Evolutionary conservation across 2,113 vertebrate species (phyloP).

Genomic region (Thymallus thymallus): DNA sequence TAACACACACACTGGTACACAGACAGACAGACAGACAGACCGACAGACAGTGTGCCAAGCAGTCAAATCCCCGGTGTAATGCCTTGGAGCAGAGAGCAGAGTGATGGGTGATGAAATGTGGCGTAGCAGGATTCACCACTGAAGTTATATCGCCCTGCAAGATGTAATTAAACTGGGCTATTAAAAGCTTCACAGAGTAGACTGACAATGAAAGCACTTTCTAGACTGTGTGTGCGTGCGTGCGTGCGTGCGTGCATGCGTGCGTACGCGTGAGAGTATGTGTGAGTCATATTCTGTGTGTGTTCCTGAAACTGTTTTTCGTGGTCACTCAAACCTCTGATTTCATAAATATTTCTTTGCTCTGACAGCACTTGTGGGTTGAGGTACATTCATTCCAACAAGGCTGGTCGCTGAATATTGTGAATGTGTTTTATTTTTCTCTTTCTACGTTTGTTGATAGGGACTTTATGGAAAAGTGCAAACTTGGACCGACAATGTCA

Average conservation of each 20-base stretch:
- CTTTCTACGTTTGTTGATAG: neutral
- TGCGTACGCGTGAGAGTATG: neutral
- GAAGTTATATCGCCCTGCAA: neutral
- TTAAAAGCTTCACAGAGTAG: constrained; percentile 16
- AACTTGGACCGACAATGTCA: too few species aligned
- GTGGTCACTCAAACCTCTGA: neutral
- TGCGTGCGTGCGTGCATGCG: too few species aligned
- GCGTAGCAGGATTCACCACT: neutral
- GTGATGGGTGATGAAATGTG: neutral
- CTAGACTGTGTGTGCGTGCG: neutral
- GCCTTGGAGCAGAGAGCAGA: neutral
- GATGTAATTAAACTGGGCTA: constrained; percentile 6
- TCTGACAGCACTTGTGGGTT: neutral
- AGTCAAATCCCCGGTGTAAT: neutral
- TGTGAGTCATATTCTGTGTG: neutral
- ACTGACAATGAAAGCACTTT: constrained; percentile 7
- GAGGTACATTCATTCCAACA: neutral
- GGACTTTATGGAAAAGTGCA: too few species aligned
- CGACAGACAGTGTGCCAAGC: too few species aligned
- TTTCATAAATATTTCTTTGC: neutral
- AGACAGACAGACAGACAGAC: too few species aligned
- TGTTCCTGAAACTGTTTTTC: neutral
- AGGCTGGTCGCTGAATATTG: constrained; percentile 20
- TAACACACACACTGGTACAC: too few species aligned
- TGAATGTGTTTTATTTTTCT: constrained; percentile 10